These are phyloP conservation scores for Drosophila leontia DNA, from an alignment of 1,140 invertebrate genomes.

Conservation along the genomic window DNA sequence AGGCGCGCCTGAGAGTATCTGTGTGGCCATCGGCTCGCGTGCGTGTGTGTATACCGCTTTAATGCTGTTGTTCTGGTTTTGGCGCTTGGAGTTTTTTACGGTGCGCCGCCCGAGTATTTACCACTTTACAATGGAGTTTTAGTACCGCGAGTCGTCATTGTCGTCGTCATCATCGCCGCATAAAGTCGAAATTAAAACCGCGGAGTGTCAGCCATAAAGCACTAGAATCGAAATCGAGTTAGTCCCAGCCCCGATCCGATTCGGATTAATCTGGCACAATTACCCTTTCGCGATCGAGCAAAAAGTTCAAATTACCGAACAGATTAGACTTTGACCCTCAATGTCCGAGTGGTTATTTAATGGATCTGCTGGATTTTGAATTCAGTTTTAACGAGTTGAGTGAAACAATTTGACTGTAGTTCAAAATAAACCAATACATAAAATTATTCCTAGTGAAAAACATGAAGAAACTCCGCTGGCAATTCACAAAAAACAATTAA, in stretches of 20 bases:
- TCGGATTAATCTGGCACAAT: slow-evolving; percentile 61
- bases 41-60: slow-evolving; percentile 58
- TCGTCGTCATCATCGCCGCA: slow-evolving; percentile 82
- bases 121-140: slow-evolving; percentile 84
- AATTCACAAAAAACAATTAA: neutral
- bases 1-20: slow-evolving; percentile 2
- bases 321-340: neutral
- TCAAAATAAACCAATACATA: neutral
- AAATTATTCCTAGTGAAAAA: slow-evolving; percentile 25
- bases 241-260: slow-evolving; percentile 36
- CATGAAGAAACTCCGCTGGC: slow-evolving; percentile 63
- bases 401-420: slow-evolving; percentile 1
- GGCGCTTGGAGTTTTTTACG: slow-evolving; percentile 82
- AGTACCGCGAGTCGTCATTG: slow-evolving; percentile 82
- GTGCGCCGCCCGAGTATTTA: slow-evolving; percentile 83
- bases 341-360: slow-evolving; percentile 7
- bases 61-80: slow-evolving; percentile 80
- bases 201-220: slow-evolving; percentile 82
- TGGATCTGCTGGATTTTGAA: slow-evolving; percentile 1
- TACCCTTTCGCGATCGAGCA: slow-evolving; percentile 21
- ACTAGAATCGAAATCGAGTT: slow-evolving; percentile 57
- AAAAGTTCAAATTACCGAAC: slow-evolving; percentile 5
- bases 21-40: slow-evolving; percentile 18
- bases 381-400: slow-evolving; percentile 4
- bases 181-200: slow-evolving; percentile 83